These are phyloP conservation scores for Scaptomyza hsui DNA, from an alignment of 1,140 invertebrate species.

Conservation along the genomic window DNA sequence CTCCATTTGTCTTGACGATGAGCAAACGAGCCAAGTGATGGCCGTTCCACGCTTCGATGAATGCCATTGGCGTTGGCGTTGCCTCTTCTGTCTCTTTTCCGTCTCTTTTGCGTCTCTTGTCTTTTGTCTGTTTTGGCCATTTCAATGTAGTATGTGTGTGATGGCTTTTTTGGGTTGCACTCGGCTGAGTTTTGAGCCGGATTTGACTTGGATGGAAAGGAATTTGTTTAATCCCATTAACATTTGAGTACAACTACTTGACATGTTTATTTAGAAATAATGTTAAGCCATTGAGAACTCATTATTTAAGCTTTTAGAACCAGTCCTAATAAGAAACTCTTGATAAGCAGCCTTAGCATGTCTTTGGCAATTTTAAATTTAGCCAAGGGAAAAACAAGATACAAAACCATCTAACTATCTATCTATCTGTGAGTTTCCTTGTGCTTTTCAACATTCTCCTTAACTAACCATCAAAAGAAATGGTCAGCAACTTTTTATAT, in stretches of 20 bases:
- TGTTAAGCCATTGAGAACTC: no score
- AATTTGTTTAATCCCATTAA: slow-evolving; percentile 10
- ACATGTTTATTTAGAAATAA: background rate
- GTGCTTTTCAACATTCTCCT: slow-evolving; percentile 47
- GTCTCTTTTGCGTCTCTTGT: background rate
- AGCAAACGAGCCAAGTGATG: slow-evolving; percentile 81
- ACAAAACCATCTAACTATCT: slow-evolving; percentile 10
- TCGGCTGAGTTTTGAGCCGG: slow-evolving; percentile 14
- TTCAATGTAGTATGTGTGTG: slow-evolving; percentile 2
- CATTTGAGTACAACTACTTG: slow-evolving; percentile 1
- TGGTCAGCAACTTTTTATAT: slow-evolving; percentile 65
- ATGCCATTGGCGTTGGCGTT: slow-evolving; percentile 62
- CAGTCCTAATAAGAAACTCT: no score
- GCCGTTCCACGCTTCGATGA: slow-evolving; percentile 72
- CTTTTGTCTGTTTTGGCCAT: slow-evolving; percentile 5
- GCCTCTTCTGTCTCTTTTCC: background rate
- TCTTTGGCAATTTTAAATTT: slow-evolving; percentile 39
- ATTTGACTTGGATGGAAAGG: slow-evolving; percentile 10
- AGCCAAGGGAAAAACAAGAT: slow-evolving; percentile 36
- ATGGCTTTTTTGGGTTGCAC: slow-evolving; percentile 8
- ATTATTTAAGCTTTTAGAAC: no score
- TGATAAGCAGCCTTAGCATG: slow-evolving; percentile 7
- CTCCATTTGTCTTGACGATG: slow-evolving; percentile 82
- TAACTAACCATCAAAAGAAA: slow-evolving; percentile 72
- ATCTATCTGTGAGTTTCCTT: slow-evolving; percentile 11